Evolutionary conservation across 2,113 vertebrate species (phyloP), one percentile per base, ranked within the genome.

Genomic region (Gymnobelideus leadbeateri): DNA sequence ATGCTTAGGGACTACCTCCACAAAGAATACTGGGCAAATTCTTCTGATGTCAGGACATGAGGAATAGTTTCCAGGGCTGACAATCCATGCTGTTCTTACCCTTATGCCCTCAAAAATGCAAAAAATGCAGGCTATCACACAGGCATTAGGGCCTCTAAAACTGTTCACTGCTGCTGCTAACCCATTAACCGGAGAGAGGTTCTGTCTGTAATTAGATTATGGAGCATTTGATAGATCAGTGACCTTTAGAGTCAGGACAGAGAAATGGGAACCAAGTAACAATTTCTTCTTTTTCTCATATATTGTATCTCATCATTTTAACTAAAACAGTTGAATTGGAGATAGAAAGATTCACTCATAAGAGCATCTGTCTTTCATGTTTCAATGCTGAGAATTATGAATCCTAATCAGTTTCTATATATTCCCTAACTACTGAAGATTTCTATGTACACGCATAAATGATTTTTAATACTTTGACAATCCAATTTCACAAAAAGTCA

Each of bases 291-390:
- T 96, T 77, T 77, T 77, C 37, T n/a, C 37, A 77, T 92, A 7
- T 92, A 95, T 6, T 21, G 11, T 0, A 0, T n/a, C n/a, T 10
- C 95, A 91, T 37, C 61, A 14, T 92, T 49, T 0, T 9, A 68
- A 96, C 89, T 49, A 95, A 94, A 96, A 96, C 54, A 89, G 61
- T 53, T 47, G 23, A 52, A 95, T 93, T 90, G 0, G 95, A 96
- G 93, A 97, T 96, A 97, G 96, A 98, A 98, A 98, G 68, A 95
- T 90, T 96, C 97, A 95, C 94, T 96, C 93, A 98, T 94, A 98
- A 98, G 1, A 97, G 96, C 68, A 23, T 55, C 92, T 97, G 98
- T 98, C 97, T 98, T 97, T 95, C 93, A 16, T 0, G 0, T 94
- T 97, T 97, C 95, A 96, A 92, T 93, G 95, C 92, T 93, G 96